Base-by-base conservation (phyloP, 2,113 vertebrate species). In the Pedionomus torquatus region DNA sequence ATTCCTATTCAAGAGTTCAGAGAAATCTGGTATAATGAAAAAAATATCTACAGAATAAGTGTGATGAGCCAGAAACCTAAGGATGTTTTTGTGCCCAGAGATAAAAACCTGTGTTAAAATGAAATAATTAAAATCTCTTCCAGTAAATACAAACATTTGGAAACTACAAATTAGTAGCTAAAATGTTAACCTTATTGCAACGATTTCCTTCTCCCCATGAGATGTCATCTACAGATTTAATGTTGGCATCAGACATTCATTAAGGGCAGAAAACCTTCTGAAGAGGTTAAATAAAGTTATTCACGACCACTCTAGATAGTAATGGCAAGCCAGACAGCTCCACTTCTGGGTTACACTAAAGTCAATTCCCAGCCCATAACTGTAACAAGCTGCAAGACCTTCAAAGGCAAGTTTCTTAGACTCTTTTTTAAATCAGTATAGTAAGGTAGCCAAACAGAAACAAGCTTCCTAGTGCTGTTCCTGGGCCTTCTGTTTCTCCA, bases 241-340 rank as follows among this genome's bases (percentile, higher is more conserved):
- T 28, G 31, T 71, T 94, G 81, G 51, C 65, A 94, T 79, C 52
- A 85, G 85, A 55, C 66, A 44, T 64, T 89, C 75, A 88, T 90
- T 88, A 85, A 4, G 2, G 41, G 28, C 54, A 81, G 39, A 23
- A 68, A 93, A 77, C 49, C 79, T 79, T 90, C 23, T 74, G 70
- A 55, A 88, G 71, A 94, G 75, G 82, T 93, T 60, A 86, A 89
- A n/a, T n/a, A n/a, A n/a, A n/a, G n/a, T n/a, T n/a, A n/a, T n/a
- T n/a, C n/a, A n/a, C n/a, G n/a, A n/a, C n/a, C n/a, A n/a, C 58
- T 70, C 58, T 13, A 43, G 41, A 61, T 4, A 58, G 31, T 33
- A 65, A 65, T 0, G 90, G 64, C 48, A 69, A 96, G 87, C 52
- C 76, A 77, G 52, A 68, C 19, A 2, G 51, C 25, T 83, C 58